Evolutionary conservation across 2,113 vertebrate species (phyloP).

Genomic region (Chamaea fasciata): DNA sequence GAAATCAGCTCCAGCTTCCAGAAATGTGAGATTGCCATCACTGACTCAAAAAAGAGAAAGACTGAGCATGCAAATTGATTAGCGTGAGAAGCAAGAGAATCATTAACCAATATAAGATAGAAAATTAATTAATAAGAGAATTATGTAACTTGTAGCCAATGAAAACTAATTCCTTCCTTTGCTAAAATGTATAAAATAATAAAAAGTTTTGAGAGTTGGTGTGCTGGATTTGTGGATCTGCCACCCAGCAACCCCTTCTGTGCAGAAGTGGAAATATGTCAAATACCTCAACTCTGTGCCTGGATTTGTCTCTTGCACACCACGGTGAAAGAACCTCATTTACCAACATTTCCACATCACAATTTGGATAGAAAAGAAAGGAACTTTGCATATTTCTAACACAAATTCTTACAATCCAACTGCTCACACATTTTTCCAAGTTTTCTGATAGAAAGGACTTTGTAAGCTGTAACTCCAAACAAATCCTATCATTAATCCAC

Average conservation of each 20-base stretch:
- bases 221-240: background rate
- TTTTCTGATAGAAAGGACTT: background rate
- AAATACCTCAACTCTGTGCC: background rate
- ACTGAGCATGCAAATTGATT: background rate
- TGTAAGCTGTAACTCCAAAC: background rate
- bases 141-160: background rate
- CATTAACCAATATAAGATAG: background rate
- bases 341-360: background rate
- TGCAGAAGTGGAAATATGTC: background rate
- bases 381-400: background rate
- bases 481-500: background rate
- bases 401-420: background rate
- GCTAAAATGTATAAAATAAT: background rate
- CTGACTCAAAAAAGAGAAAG: background rate
- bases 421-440: background rate
- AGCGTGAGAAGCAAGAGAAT: background rate
- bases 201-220: background rate
- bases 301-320: background rate
- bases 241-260: background rate
- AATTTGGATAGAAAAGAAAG: background rate
- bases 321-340: background rate
- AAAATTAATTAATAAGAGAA: background rate
- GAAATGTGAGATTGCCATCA: fast-evolving
- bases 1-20: background rate
- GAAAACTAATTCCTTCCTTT: background rate